These are phyloP conservation scores for Sisyra terminalis DNA, from an alignment of 2,888 invertebrate genomes.

Conservation along the genomic window DNA sequence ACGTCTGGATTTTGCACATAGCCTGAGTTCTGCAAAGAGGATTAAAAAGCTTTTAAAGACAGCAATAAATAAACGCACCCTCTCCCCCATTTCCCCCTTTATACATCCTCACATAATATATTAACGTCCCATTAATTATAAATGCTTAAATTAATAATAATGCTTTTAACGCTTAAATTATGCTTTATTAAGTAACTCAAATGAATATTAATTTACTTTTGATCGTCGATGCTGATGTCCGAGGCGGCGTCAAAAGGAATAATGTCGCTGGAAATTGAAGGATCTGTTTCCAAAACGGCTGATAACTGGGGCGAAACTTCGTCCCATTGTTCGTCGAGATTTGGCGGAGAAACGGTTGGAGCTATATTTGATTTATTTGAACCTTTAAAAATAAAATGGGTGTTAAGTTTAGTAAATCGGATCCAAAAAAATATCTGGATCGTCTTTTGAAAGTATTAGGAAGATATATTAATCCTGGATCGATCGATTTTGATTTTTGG, in stretches of 20 bases:
- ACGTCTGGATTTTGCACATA: slow-evolving; percentile 70
- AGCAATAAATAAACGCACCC: slow-evolving; percentile 3
- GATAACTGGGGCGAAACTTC: slow-evolving; percentile 43
- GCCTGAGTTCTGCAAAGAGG: slow-evolving; percentile 52
- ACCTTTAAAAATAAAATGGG: too few species aligned
- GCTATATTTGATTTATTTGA: neutral
- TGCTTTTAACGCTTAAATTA: neutral
- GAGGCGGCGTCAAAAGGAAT: slow-evolving; percentile 77
- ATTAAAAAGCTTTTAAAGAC: slow-evolving; percentile 7
- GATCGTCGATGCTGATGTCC: slow-evolving; percentile 70
- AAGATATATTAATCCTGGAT: too few species aligned
- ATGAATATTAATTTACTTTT: slow-evolving; percentile 44
- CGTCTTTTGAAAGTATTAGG: too few species aligned
- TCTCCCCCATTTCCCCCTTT: neutral
- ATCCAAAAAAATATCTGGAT: slow-evolving; percentile 2
- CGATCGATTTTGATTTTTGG: too few species aligned
- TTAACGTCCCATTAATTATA: neutral
- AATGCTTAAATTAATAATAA: too few species aligned
- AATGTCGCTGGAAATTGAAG: slow-evolving; percentile 40
- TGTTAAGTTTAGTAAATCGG: too few species aligned
- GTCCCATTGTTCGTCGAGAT: slow-evolving; percentile 44
- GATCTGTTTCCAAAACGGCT: slow-evolving; percentile 35
- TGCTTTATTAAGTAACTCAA: slow-evolving; percentile 1
- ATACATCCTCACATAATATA: neutral
- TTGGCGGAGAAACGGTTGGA: slow-evolving; percentile 12